These are phyloP conservation scores for Tiliqua scincoides DNA, from an alignment of 2,113 vertebrate species.

Conservation along the genomic window DNA sequence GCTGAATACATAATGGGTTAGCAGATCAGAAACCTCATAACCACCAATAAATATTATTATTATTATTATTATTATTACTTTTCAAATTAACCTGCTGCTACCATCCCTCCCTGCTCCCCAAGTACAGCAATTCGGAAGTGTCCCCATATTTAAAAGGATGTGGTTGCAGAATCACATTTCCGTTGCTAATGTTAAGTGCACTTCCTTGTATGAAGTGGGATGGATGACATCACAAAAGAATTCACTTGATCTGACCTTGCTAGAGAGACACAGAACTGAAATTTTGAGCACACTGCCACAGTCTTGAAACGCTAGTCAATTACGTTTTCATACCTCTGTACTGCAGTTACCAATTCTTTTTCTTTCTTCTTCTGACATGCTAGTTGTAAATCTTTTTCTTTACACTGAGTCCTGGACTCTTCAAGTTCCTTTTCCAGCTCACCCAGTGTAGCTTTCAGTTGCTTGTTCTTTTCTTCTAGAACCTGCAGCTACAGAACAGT, in stretches of 20 bases:
- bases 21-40: background rate
- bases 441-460: slow-evolving; percentile 77
- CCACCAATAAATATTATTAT: background rate
- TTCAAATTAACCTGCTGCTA: background rate
- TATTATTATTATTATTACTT: too few species aligned
- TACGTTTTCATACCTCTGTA: slow-evolving; percentile 86
- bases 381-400: slow-evolving; percentile 86
- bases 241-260: background rate
- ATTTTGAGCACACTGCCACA: background rate
- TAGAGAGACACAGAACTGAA: background rate
- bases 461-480: slow-evolving; percentile 82
- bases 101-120: background rate
- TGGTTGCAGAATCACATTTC: background rate
- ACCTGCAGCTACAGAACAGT: slow-evolving; percentile 81
- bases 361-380: slow-evolving; percentile 87
- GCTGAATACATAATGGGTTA: background rate
- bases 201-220: background rate
- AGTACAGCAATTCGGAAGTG: background rate
- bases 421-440: slow-evolving; percentile 80
- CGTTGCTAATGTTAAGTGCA: background rate
- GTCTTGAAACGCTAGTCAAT: background rate
- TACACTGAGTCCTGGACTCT: slow-evolving; percentile 75
- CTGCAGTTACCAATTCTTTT: slow-evolving; percentile 87
- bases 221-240: background rate
- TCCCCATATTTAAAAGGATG: background rate